Conservation (phyloP, 1,140 invertebrate species). For the Drosophila orena region DNA sequence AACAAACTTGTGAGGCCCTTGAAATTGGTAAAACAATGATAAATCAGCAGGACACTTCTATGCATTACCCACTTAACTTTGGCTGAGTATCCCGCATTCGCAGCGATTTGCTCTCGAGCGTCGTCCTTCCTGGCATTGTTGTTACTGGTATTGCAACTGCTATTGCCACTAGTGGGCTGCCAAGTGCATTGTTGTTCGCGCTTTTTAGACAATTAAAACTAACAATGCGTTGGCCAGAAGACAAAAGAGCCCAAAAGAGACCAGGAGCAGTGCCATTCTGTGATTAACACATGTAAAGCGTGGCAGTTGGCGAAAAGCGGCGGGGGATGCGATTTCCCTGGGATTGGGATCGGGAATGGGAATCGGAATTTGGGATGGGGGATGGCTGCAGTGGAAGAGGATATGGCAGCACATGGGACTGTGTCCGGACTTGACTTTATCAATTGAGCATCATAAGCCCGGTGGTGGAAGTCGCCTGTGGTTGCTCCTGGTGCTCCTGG, state of each 20-base stretch:
- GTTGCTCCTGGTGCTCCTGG: constrained; percentile 31
- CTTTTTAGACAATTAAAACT: constrained; percentile 81
- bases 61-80: constrained; percentile 1
- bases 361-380: not conserved
- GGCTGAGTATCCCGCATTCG: constrained; percentile 21
- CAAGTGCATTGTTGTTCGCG: constrained; percentile 60
- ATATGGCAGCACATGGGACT: constrained; percentile 64
- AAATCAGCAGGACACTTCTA: not conserved
- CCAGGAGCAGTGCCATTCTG: constrained; percentile 65
- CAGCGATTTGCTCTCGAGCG: constrained; percentile 2
- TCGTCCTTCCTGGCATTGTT: constrained; percentile 24
- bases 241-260: constrained; percentile 48
- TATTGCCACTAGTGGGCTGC: constrained; percentile 37
- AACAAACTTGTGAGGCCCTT: not conserved
- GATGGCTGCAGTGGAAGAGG: constrained; percentile 14
- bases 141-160: constrained; percentile 38
- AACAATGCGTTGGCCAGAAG: constrained; percentile 63
- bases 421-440: constrained; percentile 74
- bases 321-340: constrained; percentile 25
- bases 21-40: not conserved
- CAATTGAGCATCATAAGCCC: constrained; percentile 81
- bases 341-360: not conserved
- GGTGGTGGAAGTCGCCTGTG: constrained; percentile 47
- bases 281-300: constrained; percentile 84
- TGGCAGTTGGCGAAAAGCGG: constrained; percentile 54